Evolutionary conservation across 23 tunicate genomes (phyloP).

Genomic region (Diplosoma virens): DNA sequence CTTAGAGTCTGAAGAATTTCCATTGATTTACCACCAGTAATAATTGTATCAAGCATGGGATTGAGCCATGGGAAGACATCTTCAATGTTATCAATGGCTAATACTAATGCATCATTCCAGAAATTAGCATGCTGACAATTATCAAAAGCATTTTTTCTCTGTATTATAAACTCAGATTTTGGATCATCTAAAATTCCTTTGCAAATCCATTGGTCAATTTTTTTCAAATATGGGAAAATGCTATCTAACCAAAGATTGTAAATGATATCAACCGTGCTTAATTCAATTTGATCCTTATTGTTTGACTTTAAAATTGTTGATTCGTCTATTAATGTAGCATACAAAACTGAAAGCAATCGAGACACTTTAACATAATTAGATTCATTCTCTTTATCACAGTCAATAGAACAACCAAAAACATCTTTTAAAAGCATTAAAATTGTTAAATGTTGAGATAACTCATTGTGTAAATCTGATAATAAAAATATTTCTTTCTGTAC

Average conservation of each 20-base stretch:
- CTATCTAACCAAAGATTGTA: slow-evolving; percentile 69
- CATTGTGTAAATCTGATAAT: slow-evolving; percentile 25
- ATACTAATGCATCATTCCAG: slow-evolving; percentile 49
- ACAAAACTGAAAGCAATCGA: slow-evolving; percentile 40
- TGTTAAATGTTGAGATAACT: slow-evolving; percentile 14
- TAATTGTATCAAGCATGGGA: slow-evolving; percentile 25
- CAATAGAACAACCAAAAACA: slow-evolving; percentile 39
- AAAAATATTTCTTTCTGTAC: slow-evolving; percentile 39
- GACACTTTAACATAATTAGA: slow-evolving; percentile 34
- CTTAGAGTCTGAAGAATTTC: slow-evolving; percentile 53
- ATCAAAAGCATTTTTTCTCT: background rate
- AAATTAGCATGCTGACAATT: slow-evolving; percentile 29
- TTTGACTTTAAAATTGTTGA: background rate
- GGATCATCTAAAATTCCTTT: slow-evolving; percentile 52
- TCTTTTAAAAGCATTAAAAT: slow-evolving; percentile 20
- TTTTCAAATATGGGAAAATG: slow-evolving; percentile 59
- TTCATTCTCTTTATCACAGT: slow-evolving; percentile 34
- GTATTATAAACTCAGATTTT: slow-evolving; percentile 50
- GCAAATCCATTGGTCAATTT: slow-evolving; percentile 71
- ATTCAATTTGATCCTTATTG: background rate
- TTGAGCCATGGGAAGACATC: slow-evolving; percentile 39
- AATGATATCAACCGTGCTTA: slow-evolving; percentile 29
- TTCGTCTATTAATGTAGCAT: slow-evolving; percentile 37
- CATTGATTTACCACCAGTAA: slow-evolving; percentile 83
- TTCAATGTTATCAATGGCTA: slow-evolving; percentile 12